Evolutionary conservation across 2,113 vertebrate genomes (phyloP).

Genomic region (Cheilinus undulatus): DNA sequence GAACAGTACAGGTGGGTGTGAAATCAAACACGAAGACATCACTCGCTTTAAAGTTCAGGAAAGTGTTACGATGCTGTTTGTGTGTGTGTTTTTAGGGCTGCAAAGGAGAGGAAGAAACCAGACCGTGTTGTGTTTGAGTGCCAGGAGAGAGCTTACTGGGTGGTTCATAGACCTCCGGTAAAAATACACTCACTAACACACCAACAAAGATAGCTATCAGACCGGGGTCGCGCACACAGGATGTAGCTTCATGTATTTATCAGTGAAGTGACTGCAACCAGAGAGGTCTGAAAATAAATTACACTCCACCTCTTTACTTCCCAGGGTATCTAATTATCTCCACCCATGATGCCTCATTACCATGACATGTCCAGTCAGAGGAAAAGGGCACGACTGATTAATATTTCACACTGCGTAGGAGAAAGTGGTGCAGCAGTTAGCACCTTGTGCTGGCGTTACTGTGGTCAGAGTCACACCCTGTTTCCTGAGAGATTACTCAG

Average conservation of each 20-base stretch:
- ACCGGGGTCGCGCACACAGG: conserved; percentile 10
- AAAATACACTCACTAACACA: conserved; percentile 64
- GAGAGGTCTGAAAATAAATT: conserved; percentile 50
- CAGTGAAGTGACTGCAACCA: conserved; percentile 21
- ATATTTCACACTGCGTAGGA: conserved; percentile 67
- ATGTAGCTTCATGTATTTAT: conserved; percentile 11
- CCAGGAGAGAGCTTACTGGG: conserved; percentile 98
- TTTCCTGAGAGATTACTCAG: background rate
- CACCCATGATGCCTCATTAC: conserved; percentile 74
- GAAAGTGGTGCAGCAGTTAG: conserved; percentile 37
- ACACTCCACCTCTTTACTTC: conserved; percentile 40
- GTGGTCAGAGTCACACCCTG: background rate
- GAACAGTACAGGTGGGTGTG: conserved; percentile 93
- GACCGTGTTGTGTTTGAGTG: conserved; percentile 94
- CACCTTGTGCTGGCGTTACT: background rate
- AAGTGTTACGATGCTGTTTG: conserved; percentile 4
- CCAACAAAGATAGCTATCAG: conserved; percentile 21
- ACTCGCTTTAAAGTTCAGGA: background rate
- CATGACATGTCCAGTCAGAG: conserved; percentile 64
- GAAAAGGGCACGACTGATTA: conserved; percentile 72
- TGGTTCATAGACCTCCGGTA: conserved; percentile 93
- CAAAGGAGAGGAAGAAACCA: conserved; percentile 93
- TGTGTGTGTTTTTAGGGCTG: conserved; percentile 84
- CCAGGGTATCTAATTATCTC: conserved; percentile 75
- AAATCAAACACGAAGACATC: background rate